These are phyloP conservation scores for Suillia variegata DNA, from an alignment of 2,888 invertebrate genomes.

Conservation along the genomic window DNA sequence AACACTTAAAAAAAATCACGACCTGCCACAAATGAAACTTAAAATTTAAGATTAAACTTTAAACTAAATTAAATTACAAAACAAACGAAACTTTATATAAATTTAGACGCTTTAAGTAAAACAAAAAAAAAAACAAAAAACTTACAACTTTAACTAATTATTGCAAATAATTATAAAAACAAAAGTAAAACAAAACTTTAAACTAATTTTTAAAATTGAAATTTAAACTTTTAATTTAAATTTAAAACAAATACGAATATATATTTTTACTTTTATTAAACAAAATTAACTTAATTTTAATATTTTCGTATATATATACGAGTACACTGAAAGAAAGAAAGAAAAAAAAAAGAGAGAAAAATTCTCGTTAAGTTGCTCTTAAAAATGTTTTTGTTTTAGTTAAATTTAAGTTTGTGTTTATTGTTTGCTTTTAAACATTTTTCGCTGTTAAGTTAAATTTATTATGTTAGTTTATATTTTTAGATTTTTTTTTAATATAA, in stretches of 20 bases:
- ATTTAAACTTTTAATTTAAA: neutral
- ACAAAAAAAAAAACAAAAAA: neutral
- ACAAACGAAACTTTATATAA: no score
- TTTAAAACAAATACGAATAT: neutral
- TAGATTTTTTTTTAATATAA: constrained; percentile 1
- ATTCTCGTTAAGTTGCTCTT: constrained; percentile 23
- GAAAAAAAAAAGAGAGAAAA: constrained; percentile 13
- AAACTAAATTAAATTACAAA: no score
- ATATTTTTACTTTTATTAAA: neutral
- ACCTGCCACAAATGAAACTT: neutral
- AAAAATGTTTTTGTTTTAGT: constrained; percentile 7
- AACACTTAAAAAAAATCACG: neutral
- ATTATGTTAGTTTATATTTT: no score
- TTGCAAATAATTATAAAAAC: constrained; percentile 45
- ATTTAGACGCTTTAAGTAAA: constrained; percentile 39
- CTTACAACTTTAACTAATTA: constrained; percentile 35
- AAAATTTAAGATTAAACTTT: no score
- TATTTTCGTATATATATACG: neutral
- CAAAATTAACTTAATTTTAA: no score
- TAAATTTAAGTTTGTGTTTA: constrained; percentile 8
- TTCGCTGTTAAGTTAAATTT: neutral
- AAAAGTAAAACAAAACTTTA: no score
- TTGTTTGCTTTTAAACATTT: constrained; percentile 3
- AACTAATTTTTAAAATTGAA: neutral
- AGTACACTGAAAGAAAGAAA: constrained; percentile 19